Conservation (phyloP, 1,140 invertebrate species). For the Phortica variegata region DNA sequence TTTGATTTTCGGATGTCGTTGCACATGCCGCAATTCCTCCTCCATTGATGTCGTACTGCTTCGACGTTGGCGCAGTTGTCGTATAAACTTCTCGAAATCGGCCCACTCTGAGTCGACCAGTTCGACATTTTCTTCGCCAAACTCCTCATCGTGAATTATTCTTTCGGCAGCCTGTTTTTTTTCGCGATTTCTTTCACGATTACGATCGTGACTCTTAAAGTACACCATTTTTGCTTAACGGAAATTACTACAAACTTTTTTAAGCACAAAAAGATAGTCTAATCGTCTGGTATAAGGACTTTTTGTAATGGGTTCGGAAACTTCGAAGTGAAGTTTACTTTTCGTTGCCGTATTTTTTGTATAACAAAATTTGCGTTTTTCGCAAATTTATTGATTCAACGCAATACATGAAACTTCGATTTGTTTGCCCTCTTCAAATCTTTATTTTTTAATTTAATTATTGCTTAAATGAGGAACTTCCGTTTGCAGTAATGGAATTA, state of each 20-base stretch:
- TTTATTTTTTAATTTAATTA: not conserved
- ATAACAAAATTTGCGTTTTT: not conserved
- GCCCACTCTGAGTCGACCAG: conserved; percentile 56
- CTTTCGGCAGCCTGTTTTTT: conserved; percentile 35
- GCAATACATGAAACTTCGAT: too few species aligned
- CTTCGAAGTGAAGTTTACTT: not conserved
- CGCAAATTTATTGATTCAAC: conserved; percentile 20
- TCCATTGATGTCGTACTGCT: conserved; percentile 62
- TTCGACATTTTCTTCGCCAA: conserved; percentile 56
- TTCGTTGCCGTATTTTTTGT: conserved; percentile 3
- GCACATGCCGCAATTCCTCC: conserved; percentile 60
- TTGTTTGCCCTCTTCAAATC: conserved; percentile 27
- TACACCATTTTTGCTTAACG: conserved; percentile 43
- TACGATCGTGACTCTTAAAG: conserved; percentile 37
- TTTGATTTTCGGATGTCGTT: conserved; percentile 55
- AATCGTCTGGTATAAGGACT: not conserved
- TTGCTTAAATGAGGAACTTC: conserved; percentile 12
- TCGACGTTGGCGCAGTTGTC: conserved; percentile 59
- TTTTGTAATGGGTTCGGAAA: not conserved
- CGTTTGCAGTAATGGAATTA: not conserved
- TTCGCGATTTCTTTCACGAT: conserved; percentile 33
- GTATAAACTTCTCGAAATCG: conserved; percentile 58
- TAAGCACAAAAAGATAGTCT: not conserved
- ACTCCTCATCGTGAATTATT: conserved; percentile 54
- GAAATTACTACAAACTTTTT: not conserved